A percentile compares a stretch with the other conserved stretches of the same genome.
Evolutionary conservation across 2,888 invertebrate species (phyloP).

Genomic region (Dastarcus helophoroides): DNA sequence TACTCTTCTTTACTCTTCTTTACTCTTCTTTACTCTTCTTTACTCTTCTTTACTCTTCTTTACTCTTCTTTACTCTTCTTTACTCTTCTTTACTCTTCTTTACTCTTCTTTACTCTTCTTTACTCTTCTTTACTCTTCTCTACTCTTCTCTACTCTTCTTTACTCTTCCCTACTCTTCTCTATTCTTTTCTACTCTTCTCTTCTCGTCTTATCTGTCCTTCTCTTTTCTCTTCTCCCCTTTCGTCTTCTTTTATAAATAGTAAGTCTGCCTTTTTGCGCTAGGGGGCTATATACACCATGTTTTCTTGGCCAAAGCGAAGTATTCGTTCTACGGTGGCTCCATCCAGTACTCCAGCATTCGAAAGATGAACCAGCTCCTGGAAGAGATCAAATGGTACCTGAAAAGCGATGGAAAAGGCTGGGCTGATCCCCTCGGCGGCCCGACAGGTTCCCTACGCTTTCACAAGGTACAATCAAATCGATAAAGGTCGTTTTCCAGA

Average conservation of each 20-base stretch:
- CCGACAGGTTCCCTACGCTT: no score
- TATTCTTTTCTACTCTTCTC: not conserved
- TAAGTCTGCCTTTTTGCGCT: no score
- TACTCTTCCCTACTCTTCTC: not conserved
- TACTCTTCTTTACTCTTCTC: not conserved
- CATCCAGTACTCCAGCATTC: constrained; percentile 43
- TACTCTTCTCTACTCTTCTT: not conserved
- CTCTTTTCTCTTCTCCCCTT: not conserved
- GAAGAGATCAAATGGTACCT: constrained; percentile 46
- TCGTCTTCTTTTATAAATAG: no score
- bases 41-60: no score
- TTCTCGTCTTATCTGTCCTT: not conserved
- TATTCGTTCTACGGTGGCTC: constrained; percentile 52
- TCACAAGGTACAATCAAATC: no score
- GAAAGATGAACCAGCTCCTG: constrained; percentile 44
- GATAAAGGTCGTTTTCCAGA: no score
- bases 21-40: not conserved
- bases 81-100: not conserved
- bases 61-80: not conserved
- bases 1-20: not conserved
- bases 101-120: not conserved
- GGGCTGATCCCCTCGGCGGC: constrained; percentile 35
- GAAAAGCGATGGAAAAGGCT: constrained; percentile 46
- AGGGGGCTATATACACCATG: constrained; percentile 50
- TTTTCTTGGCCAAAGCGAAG: constrained; percentile 48